These are phyloP conservation scores for Enteromius radiatus DNA, from an alignment of 2,797 vertebrate genomes.

Conservation along the genomic window DNA sequence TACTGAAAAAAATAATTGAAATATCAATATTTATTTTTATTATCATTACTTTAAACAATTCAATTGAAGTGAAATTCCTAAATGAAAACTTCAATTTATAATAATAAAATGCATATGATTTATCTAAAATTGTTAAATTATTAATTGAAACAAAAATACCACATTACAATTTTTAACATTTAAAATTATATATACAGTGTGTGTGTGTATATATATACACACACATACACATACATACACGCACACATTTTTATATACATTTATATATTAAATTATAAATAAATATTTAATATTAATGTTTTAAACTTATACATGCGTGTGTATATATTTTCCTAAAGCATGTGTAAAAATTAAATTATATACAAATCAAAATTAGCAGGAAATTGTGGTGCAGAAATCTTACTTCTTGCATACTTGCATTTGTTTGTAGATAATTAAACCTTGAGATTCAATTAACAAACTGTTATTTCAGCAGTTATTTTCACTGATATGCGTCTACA, in stretches of 20 bases:
- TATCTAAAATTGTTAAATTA: background rate
- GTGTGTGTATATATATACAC: too few species aligned
- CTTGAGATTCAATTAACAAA: background rate
- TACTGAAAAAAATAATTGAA: background rate
- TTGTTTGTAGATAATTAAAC: constrained; percentile 3
- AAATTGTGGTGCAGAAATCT: background rate
- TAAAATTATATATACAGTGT: too few species aligned
- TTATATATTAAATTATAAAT: too few species aligned
- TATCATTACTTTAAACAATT: background rate
- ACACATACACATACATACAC: too few species aligned
- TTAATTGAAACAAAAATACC: background rate
- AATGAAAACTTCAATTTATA: background rate
- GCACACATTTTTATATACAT: too few species aligned
- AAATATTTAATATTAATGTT: too few species aligned
- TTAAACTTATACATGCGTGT: too few species aligned
- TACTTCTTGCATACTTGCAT: background rate
- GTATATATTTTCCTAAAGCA: background rate
- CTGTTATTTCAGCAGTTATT: constrained; percentile 2
- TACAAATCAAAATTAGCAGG: background rate
- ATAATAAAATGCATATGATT: background rate
- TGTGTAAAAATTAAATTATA: background rate
- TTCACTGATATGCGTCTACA: background rate
- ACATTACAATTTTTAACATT: background rate
- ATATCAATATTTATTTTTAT: background rate
- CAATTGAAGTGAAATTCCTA: background rate